These are phyloP conservation scores for Hyposoter dolosus DNA, from an alignment of 2,888 invertebrate genomes.

Conservation along the genomic window DNA sequence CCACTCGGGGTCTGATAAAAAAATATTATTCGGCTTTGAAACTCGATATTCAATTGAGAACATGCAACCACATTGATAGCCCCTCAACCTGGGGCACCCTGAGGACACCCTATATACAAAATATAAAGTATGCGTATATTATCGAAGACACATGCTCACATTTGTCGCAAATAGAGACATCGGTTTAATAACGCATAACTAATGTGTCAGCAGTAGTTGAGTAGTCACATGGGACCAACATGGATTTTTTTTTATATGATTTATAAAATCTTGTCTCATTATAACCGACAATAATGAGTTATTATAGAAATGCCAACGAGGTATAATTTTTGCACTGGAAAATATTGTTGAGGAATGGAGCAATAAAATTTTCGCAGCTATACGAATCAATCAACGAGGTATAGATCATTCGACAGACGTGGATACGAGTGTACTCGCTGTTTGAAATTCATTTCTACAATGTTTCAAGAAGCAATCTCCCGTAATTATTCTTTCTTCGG, in stretches of 20 bases:
- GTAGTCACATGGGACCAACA: constrained; percentile 12
- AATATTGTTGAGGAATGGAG: background rate
- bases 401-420: background rate
- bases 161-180: constrained; percentile 44
- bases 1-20: background rate
- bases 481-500: constrained; percentile 3
- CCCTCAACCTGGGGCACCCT: background rate
- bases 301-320: background rate
- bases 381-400: constrained; percentile 10
- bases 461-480: background rate
- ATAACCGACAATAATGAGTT: background rate
- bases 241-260: constrained; percentile 20
- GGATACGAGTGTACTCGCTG: background rate
- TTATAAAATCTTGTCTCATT: constrained; percentile 2
- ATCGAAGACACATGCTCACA: background rate
- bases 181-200: constrained; percentile 26
- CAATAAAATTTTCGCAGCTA: background rate
- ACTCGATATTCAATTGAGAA: background rate
- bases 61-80: background rate
- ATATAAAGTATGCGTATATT: constrained; percentile 7
- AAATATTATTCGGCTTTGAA: background rate
- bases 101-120: background rate
- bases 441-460: background rate
- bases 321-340: background rate
- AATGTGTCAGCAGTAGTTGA: constrained; percentile 22